These are phyloP conservation scores for Drosophila conformis DNA, from an alignment of 2,888 invertebrate species.

Conservation along the genomic window DNA sequence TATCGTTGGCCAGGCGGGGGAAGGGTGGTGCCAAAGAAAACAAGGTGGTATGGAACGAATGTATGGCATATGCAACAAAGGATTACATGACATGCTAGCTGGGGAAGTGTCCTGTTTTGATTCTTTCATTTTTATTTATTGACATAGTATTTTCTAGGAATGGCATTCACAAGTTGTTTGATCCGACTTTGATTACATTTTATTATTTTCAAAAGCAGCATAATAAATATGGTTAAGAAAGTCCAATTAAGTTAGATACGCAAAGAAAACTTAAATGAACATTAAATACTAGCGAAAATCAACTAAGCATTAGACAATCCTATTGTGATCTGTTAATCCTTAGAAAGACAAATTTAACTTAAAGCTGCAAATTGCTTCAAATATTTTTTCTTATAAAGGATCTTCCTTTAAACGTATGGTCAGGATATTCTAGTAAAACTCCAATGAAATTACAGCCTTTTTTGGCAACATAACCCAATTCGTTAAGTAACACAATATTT, in stretches of 20 bases:
- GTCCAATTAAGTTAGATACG: constrained; percentile 27
- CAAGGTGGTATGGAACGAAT: constrained; percentile 9
- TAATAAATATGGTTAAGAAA: constrained; percentile 21
- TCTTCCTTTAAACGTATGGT: neutral
- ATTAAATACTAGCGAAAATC: neutral
- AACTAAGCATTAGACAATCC: neutral
- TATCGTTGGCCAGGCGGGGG: neutral
- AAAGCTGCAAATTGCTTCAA: neutral
- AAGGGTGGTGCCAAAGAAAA: constrained; percentile 2
- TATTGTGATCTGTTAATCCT: neutral
- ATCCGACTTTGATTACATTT: constrained; percentile 28
- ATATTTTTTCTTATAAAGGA: neutral
- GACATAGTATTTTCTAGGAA: constrained; percentile 9
- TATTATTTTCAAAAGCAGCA: constrained; percentile 7
- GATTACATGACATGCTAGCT: constrained; percentile 21
- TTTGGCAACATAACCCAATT: constrained; percentile 35
- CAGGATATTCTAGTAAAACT: neutral
- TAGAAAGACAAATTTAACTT: neutral
- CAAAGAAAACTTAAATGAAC: neutral
- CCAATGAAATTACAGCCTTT: too few species aligned
- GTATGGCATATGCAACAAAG: constrained; percentile 42
- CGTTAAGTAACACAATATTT: constrained; percentile 20
- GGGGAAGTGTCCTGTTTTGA: neutral
- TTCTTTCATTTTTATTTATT: constrained; percentile 13
- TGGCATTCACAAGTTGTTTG: constrained; percentile 5